These are phyloP conservation scores for Argya squamiceps DNA, from an alignment of 2,797 vertebrate genomes.

Conservation along the genomic window DNA sequence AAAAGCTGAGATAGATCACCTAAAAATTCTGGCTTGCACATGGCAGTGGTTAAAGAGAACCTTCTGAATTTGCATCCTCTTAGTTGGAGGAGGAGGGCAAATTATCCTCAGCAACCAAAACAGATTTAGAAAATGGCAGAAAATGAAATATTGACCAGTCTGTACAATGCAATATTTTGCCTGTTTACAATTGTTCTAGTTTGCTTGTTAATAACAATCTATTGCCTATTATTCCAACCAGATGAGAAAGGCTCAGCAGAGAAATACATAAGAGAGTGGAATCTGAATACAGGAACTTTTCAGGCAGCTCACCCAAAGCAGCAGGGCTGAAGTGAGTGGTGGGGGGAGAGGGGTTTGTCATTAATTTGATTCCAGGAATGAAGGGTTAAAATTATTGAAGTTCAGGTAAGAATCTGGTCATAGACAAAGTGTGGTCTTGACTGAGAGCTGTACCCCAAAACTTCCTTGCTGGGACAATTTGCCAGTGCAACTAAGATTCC, in stretches of 20 bases:
- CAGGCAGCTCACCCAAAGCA: neutral
- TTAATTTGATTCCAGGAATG: neutral
- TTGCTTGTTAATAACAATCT: neutral
- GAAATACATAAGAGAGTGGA: accelerated
- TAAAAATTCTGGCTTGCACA: neutral
- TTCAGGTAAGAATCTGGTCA: neutral
- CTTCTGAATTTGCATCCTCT: neutral
- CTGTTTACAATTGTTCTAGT: neutral
- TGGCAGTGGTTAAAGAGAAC: neutral
- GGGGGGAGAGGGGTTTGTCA: accelerated
- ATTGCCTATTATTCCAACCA: neutral
- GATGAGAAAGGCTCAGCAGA: neutral
- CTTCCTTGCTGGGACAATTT: neutral
- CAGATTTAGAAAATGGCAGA: neutral
- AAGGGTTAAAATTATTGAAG: neutral
- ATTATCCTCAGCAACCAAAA: neutral
- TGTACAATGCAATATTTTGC: neutral
- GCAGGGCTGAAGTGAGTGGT: neutral
- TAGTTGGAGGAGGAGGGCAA: accelerated
- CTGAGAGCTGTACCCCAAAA: neutral
- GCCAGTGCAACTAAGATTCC: neutral
- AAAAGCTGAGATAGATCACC: neutral
- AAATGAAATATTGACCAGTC: neutral
- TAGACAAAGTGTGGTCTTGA: accelerated
- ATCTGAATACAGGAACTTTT: neutral